Conservation (phyloP, 2,113 vertebrate species). For the Chlamydotis undulata region DNA sequence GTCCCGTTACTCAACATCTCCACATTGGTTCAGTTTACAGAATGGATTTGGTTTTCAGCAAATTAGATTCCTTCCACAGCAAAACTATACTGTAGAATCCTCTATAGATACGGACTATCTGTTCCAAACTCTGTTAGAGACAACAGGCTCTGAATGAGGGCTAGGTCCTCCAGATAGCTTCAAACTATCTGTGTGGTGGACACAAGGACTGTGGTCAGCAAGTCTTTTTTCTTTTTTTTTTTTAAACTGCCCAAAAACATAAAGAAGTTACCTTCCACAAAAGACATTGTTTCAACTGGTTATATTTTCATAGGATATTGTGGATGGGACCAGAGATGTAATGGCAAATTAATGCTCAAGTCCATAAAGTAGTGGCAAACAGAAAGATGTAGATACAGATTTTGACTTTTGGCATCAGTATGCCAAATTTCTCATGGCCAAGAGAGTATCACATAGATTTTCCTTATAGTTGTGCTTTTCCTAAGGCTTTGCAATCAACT, state of each 20-base stretch:
- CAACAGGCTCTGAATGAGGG: background rate
- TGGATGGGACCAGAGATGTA: background rate
- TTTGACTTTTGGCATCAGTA: background rate
- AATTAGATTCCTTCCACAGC: background rate
- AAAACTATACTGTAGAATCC: background rate
- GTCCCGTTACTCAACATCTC: background rate
- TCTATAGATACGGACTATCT: background rate
- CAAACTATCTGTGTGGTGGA: background rate
- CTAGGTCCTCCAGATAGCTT: background rate
- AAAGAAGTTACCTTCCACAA: background rate
- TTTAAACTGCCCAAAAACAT: background rate
- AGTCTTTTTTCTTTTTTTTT: background rate
- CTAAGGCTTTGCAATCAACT: background rate
- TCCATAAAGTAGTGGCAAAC: background rate
- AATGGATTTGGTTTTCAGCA: background rate
- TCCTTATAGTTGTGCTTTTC: background rate
- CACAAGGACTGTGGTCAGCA: background rate
- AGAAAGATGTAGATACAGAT: background rate
- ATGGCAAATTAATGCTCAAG: background rate
- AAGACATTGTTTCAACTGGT: background rate
- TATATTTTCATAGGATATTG: background rate
- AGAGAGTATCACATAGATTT: background rate
- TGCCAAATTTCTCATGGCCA: background rate
- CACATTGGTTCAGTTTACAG: background rate
- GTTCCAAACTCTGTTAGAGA: background rate